Base-by-base conservation (phyloP, 2,113 vertebrate species). In the human region DNA sequence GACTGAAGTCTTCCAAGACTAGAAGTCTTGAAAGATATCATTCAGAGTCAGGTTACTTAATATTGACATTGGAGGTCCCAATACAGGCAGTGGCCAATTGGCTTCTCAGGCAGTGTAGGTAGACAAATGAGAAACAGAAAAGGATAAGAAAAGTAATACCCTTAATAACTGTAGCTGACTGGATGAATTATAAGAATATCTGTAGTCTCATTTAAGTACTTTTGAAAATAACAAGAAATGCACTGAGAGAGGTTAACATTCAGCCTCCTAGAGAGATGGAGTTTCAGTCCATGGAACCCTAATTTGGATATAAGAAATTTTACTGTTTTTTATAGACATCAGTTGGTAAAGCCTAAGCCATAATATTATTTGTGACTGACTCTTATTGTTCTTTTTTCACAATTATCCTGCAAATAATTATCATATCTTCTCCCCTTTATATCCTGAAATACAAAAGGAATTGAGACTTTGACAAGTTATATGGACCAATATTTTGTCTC, bases 181-280 rank as follows among this genome's bases (percentile, higher is more conserved):
- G 38, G 4, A 3, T 59, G 23, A 48, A 82, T 95, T 83, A n/a
- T 66, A 55, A 88, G 61, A 89, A 8, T 79, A n/a, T 40, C 25
- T n/a, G 7, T 25, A 64, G 32, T 70, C 22, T 81, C 72, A 20
- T 48, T 27, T 30, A 66, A 85, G 20, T 64, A 55, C 27, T 85
- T 93, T 61, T 85, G 55, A 96, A 94, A 97, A 93, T 75, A 85
- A 75, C 32, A 38, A 8, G 32, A 85, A 85, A 89, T 18, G 52
- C 9, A 40, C 61, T 52, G 43, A 83, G 30, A 83, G 73, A 3
- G 5, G 11, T 83, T 87, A 95, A 35, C 27, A 70, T 45, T 84
- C 50, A 92, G 38, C 79, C 25, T 25, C 16, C 22, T 8, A 50
- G 45, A 93, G 25, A 22, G 57, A 32, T 48, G 18, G 13, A 35